Evolutionary conservation across 2,888 invertebrate species (phyloP).

Genomic region (Venusia cambrica): DNA sequence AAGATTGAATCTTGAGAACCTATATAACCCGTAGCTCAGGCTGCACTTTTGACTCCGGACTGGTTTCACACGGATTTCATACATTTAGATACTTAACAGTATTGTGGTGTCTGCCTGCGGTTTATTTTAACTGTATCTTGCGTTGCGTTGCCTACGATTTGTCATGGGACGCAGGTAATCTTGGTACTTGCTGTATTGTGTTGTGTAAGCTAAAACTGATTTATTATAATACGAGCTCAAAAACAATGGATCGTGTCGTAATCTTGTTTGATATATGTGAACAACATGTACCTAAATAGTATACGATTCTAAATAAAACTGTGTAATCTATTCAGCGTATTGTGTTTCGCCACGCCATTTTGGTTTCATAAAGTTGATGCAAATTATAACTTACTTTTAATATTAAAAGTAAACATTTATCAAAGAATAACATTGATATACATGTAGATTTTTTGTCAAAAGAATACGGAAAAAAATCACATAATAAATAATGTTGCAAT

Average conservation of each 20-base stretch:
- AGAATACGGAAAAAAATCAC: too few relatives aligned
- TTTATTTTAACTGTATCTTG: slow-evolving; percentile 39
- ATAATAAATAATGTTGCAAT: not conserved
- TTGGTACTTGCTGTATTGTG: slow-evolving; percentile 8
- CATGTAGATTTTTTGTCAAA: too few relatives aligned
- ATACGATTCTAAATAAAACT: slow-evolving; percentile 32
- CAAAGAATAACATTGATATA: too few relatives aligned
- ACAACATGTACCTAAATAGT: slow-evolving; percentile 33
- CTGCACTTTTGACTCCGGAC: too few relatives aligned
- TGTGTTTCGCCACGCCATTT: slow-evolving; percentile 14
- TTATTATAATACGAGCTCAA: slow-evolving; percentile 31
- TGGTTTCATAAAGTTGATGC: too few relatives aligned
- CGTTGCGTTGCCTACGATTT: slow-evolving; percentile 36
- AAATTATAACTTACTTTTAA: too few relatives aligned
- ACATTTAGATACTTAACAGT: too few relatives aligned
- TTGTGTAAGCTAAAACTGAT: slow-evolving; percentile 24
- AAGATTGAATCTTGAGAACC: too few relatives aligned
- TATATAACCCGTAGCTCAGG: too few relatives aligned
- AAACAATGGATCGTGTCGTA: slow-evolving; percentile 39
- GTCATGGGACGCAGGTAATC: slow-evolving; percentile 14
- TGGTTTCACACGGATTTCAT: too few relatives aligned
- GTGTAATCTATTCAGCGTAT: slow-evolving; percentile 14
- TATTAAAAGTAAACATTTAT: too few relatives aligned
- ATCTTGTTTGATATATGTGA: slow-evolving; percentile 32
- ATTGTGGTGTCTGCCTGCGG: slow-evolving; percentile 36